A percentile compares a stretch with the other conserved stretches of the same genome.
These are phyloP conservation scores for Sesamia nonagrioides DNA, from an alignment of 1,140 invertebrate genomes.

Conservation along the genomic window DNA sequence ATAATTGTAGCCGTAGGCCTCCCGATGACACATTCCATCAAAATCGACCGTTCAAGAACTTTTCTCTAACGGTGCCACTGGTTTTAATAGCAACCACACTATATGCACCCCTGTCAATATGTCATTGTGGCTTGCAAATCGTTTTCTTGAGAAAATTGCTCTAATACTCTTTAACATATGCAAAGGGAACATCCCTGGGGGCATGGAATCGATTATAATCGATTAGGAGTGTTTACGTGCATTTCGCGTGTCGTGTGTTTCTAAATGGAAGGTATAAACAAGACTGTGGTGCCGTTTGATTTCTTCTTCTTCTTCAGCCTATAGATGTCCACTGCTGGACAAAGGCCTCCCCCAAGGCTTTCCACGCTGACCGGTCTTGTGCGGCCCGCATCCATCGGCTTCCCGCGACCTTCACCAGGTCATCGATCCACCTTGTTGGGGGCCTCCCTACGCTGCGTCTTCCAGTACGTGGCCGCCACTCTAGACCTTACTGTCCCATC, in stretches of 20 bases:
- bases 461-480: too few relatives aligned
- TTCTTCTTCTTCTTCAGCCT: too few relatives aligned
- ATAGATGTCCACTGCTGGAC: too few relatives aligned
- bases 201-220: constrained; percentile 77
- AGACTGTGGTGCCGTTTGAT: neutral
- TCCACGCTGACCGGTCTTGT: too few relatives aligned
- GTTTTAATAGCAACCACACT: constrained; percentile 12
- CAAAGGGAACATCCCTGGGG: constrained; percentile 72
- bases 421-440: too few relatives aligned
- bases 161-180: constrained; percentile 68
- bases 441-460: too few relatives aligned
- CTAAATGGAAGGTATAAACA: neutral
- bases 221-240: constrained; percentile 53
- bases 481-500: too few relatives aligned
- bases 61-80: constrained; percentile 55
- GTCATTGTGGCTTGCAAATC: constrained; percentile 73
- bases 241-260: constrained; percentile 17
- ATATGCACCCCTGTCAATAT: constrained; percentile 64
- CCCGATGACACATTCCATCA: constrained; percentile 81
- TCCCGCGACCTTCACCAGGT: too few relatives aligned
- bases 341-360: too few relatives aligned
- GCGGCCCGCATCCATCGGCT: too few relatives aligned
- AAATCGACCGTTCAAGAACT: constrained; percentile 51
- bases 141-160: constrained; percentile 79
- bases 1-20: constrained; percentile 75